Percentiles rank a stretch among this genome's conserved stretches.
phyloP scores from a whole-genome alignment of 2,113 vertebrate genomes.

The Stercorarius parasiticus region DNA sequence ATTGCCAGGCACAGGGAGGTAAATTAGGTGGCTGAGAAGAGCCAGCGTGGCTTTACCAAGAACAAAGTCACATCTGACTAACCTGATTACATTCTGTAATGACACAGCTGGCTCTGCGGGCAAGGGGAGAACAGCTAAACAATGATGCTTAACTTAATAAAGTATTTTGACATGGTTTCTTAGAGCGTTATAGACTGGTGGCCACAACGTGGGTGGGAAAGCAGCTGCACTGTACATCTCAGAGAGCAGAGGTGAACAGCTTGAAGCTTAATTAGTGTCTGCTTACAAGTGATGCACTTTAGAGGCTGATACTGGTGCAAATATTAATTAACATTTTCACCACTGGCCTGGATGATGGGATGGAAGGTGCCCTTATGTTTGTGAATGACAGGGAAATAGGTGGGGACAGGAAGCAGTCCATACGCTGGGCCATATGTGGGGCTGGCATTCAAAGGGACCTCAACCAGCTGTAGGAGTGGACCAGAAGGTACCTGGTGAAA shows the following conservation, averaged over 20 bases:
- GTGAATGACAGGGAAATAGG: not conserved
- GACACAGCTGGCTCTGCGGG: not conserved
- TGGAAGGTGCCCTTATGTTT: not conserved
- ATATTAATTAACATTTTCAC: not conserved
- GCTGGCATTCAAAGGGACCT: not conserved
- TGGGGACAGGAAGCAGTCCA: not conserved
- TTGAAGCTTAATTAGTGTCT: not conserved
- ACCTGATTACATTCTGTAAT: not conserved
- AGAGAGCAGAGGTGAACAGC: not conserved
- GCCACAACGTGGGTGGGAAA: not conserved
- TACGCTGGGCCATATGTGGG: rapidly evolving
- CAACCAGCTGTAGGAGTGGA: not conserved
- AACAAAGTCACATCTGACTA: not conserved
- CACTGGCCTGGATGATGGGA: not conserved
- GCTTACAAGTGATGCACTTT: not conserved
- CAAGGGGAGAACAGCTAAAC: not conserved
- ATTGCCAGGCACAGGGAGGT: not conserved
- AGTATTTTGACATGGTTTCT: not conserved
- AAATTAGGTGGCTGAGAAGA: not conserved
- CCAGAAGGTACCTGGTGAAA: not conserved
- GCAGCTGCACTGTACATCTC: not conserved
- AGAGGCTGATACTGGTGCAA: not conserved
- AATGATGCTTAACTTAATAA: not conserved
- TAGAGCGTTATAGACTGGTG: not conserved
- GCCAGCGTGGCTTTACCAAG: not conserved